Evolutionary conservation across 1,140 invertebrate species (phyloP).

Genomic region (Bradynema listronoti): DNA sequence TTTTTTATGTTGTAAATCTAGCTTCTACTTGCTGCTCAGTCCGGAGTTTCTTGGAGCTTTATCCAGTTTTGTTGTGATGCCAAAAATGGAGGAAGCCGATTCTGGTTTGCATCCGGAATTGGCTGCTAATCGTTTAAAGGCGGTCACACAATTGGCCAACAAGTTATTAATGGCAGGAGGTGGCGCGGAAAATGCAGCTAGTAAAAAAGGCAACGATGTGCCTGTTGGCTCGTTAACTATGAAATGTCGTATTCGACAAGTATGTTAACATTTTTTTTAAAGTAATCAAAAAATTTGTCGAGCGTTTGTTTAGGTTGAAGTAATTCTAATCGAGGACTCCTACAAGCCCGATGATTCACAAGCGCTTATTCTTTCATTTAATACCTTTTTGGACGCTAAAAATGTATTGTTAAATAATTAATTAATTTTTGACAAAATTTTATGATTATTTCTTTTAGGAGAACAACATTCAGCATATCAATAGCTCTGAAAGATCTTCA

Average conservation of each 20-base stretch:
- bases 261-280: too few relatives aligned
- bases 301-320: too few relatives aligned
- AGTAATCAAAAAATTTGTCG: too few relatives aligned
- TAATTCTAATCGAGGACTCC: constrained; percentile 83
- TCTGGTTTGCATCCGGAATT: too few relatives aligned
- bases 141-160: too few relatives aligned
- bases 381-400: constrained; percentile 48
- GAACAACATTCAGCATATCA: too few relatives aligned
- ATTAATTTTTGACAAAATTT: too few relatives aligned
- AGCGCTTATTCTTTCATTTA: constrained; percentile 80
- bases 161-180: too few relatives aligned
- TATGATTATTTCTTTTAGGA: too few relatives aligned
- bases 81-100: constrained; percentile 24
- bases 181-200: background rate
- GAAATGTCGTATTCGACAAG: constrained; percentile 74
- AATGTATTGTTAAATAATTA: too few relatives aligned
- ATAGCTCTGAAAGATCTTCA: too few relatives aligned
- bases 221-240: constrained; percentile 65
- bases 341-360: constrained; percentile 70
- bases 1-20: too few relatives aligned
- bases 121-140: background rate
- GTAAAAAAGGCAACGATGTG: constrained; percentile 21
- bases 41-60: constrained; percentile 53
- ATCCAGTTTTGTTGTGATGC: constrained; percentile 48
- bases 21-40: constrained; percentile 53